Conservation (phyloP, 2,888 invertebrate genomes). For the Rhingia rostrata region DNA sequence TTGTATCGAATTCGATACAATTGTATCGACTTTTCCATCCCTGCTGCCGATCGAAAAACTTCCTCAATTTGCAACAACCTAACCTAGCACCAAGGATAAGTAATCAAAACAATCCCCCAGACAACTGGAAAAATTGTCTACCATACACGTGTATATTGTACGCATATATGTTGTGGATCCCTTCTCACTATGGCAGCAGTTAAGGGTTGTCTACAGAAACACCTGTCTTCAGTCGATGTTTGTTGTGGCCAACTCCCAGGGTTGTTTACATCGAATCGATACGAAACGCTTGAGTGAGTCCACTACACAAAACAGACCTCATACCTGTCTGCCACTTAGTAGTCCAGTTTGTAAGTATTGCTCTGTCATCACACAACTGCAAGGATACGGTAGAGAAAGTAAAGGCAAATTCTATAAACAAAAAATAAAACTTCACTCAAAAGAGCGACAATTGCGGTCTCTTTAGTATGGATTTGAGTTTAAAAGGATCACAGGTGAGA, state of each 20-base stretch:
- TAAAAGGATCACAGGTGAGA: constrained; percentile 82
- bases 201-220: constrained; percentile 40
- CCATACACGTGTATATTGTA: constrained; percentile 7
- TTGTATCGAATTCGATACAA: too few relatives aligned
- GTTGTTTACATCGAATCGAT: constrained; percentile 62
- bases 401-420: neutral
- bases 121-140: neutral
- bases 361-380: constrained; percentile 40
- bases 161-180: constrained; percentile 28
- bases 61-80: constrained; percentile 2
- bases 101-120: constrained; percentile 11
- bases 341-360: constrained; percentile 49
- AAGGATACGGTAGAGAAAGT: constrained; percentile 17
- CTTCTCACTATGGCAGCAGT: constrained; percentile 16
- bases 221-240: constrained; percentile 53
- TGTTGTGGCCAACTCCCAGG: constrained; percentile 60
- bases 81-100: constrained; percentile 11
- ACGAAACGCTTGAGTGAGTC: constrained; percentile 50
- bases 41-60: neutral
- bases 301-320: constrained; percentile 24
- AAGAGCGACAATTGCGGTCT: constrained; percentile 67
- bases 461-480: constrained; percentile 82
- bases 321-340: constrained; percentile 36
- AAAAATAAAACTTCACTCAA: constrained; percentile 53
- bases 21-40: too few relatives aligned